Conservation (phyloP, 2,797 vertebrate species). For the Coranthus polyacanthus region DNA sequence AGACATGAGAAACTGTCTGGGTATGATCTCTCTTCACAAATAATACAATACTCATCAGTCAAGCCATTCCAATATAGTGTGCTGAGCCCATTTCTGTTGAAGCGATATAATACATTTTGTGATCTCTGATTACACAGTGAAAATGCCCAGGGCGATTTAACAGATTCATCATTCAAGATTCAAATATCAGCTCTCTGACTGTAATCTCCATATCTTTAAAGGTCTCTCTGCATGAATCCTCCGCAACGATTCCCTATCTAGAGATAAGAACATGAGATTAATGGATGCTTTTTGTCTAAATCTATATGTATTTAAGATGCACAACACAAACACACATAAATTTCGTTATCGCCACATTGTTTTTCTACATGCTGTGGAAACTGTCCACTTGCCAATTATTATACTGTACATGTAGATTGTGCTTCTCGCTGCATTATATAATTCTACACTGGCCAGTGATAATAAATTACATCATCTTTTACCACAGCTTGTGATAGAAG, state of each 20-base stretch:
- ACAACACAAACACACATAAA: not conserved
- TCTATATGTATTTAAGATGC: slow-evolving; percentile 13
- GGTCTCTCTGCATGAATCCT: slow-evolving; percentile 30
- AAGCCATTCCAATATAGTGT: slow-evolving; percentile 25
- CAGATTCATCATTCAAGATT: slow-evolving; percentile 62
- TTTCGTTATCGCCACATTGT: not conserved
- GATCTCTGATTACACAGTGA: slow-evolving; percentile 61
- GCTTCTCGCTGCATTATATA: too few species aligned
- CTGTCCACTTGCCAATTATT: not conserved
- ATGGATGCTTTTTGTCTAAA: slow-evolving; percentile 33
- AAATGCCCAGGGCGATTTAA: slow-evolving; percentile 56
- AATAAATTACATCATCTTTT: too few species aligned
- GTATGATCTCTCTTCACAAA: slow-evolving; percentile 42
- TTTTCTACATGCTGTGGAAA: not conserved
- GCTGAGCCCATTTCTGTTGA: slow-evolving; percentile 39
- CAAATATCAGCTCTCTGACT: slow-evolving; percentile 40
- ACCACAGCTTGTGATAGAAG: slow-evolving; percentile 10
- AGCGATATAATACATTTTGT: slow-evolving; percentile 50
- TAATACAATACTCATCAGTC: slow-evolving; percentile 53
- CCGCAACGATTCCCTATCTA: slow-evolving; percentile 11
- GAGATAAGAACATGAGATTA: slow-evolving; percentile 21
- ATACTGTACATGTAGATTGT: not conserved
- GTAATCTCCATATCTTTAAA: slow-evolving; percentile 50
- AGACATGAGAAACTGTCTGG: slow-evolving; percentile 19
- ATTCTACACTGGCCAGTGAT: not conserved